Conservation (phyloP, 2,113 vertebrate species). For the Dromas ardeola region DNA sequence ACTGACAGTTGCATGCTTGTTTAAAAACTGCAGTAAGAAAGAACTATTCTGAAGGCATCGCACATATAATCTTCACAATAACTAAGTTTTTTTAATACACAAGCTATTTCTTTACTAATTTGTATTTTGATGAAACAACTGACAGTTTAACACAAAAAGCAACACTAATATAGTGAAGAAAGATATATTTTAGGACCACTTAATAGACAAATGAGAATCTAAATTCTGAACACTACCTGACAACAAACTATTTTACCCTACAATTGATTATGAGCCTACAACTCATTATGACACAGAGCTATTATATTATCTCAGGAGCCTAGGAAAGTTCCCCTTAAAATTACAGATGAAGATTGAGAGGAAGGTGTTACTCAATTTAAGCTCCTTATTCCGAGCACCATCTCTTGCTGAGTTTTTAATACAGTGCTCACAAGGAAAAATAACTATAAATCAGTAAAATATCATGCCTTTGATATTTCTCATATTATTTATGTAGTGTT, state of each 20-base stretch:
- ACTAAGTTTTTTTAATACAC: neutral
- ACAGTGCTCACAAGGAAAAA: neutral
- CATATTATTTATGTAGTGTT: neutral
- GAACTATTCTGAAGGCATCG: neutral
- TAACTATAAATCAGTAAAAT: neutral
- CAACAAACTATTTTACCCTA: neutral
- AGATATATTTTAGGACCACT: neutral
- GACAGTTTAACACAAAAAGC: neutral
- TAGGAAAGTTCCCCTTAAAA: neutral
- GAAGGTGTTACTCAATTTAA: neutral
- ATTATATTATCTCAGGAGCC: neutral
- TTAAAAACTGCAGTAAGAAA: conserved; percentile 7
- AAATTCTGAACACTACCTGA: neutral
- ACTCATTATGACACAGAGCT: neutral
- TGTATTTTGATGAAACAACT: neutral
- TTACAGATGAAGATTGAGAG: neutral
- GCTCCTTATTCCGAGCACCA: neutral
- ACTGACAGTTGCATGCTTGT: neutral
- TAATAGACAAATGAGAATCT: neutral
- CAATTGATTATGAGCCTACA: neutral
- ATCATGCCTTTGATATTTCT: neutral
- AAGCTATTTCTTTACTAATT: neutral
- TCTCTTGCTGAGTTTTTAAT: neutral
- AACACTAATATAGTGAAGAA: neutral
- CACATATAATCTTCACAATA: neutral